Evolutionary conservation across 1,140 invertebrate species (phyloP), one percentile per base, ranked within the genome.

Genomic region (Bradysia coprophila): DNA sequence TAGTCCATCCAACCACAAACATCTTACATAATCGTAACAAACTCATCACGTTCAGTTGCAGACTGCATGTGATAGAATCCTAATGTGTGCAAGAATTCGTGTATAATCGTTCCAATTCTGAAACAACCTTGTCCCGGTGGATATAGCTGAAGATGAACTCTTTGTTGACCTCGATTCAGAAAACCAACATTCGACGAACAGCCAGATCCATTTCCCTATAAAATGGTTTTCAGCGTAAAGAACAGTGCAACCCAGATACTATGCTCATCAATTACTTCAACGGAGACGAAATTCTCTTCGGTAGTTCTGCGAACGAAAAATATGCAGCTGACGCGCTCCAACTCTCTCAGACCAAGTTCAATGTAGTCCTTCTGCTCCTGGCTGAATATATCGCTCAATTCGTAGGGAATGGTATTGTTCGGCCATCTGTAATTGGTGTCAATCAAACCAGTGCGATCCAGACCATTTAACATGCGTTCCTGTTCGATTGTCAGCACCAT

Each of bases 61-160:
- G 73, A 73, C 54, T 85, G 81, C 60, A 83, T 79, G 50, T 85
- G 74, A 50, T 68, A 72, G 49, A 80, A 79, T 0, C 78, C 78
- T n/a, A n/a, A n/a, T n/a, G n/a, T n/a, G n/a, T n/a, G n/a, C n/a
- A n/a, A n/a, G n/a, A n/a, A n/a, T n/a, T 81, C 78, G 44, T 82
- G 78, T 8, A 78, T 64, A 15, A 79, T 63, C 4, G 68, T 70
- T 10, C 66, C 68, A 39, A 43, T 52, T 46, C 16, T 59, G 8
- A 62, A 55, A 41, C 61, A 62, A 3, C 49, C 51, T 1, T 8
- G n/a, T 36, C 55, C 56, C 21, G 52, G 33, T 2, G n/a, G 10
- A 19, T 15, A 42, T 0, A 44, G 38, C 22, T 51, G 61, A n/a
- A 67, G 45, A 46, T 67, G 66, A 28, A 67, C 43, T n/a, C n/a